Base-by-base conservation (phyloP, 2,797 vertebrate genomes). In the Sebastes taczanowskii region DNA sequence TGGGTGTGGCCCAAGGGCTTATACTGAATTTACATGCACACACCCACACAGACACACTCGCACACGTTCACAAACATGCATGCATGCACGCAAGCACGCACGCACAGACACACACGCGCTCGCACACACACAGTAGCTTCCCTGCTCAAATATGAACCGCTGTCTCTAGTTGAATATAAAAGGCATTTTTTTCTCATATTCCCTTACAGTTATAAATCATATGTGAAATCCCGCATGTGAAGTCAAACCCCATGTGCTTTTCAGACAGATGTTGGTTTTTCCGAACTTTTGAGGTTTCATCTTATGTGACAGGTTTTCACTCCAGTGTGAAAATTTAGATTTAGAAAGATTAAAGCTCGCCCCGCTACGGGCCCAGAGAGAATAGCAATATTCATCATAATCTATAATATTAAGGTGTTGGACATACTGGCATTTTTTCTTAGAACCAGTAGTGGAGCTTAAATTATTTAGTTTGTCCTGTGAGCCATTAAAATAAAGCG, bases 1-100 rank as follows among this genome's bases (percentile, higher is more conserved):
- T 91, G 92, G 92, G 92, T 90, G 92, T 83, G 90, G 92, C 92
- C 92, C 86, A 64, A 85, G 89, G 92, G 89, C 85, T 88, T 82
- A 82, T 85, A 91, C 86, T 83, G 88, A 90, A 88, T 89, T 90
- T 83, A 90, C 90, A 92, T 91, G 89, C 92, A 92, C 82, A 91
- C 92, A 89, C 91, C 83, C 87, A 84, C 83, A 83, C 82, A 88
- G 42, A 72, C 75, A 64, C 86, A 71, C 81, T 72, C 83, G 38
- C 81, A 80, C 82, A 84, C 83, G 86, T 88, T 82, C 82, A 80
- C 83, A 89, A 76, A 79, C 86, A 89, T 85, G 84, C 85, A 86
- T 64, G 78, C 83, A 86, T 76, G 83, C 88, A 89, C n/a, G 11
- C 74, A 74, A 27, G 11, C 74, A 86, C n/a, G 11, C 74, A 74